phyloP scores from a whole-genome alignment of 2,888 invertebrate species.

The Clitarchus hookeri region DNA sequence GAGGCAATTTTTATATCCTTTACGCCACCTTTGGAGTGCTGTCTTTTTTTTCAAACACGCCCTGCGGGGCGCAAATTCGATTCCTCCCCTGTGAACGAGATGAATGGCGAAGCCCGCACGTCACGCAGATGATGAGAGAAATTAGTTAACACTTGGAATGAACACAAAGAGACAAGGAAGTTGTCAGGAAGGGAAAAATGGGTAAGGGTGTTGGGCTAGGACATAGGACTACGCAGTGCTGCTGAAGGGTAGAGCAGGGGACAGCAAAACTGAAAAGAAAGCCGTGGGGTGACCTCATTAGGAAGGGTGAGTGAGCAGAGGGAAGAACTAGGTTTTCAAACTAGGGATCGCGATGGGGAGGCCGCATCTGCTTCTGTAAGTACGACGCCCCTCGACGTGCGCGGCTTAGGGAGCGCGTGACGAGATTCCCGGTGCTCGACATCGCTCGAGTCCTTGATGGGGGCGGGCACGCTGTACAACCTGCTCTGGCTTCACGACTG shows the following conservation, averaged over 20 bases:
- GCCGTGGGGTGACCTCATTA: background rate
- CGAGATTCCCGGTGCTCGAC: too few relatives aligned
- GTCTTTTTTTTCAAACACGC: background rate
- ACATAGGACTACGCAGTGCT: too few relatives aligned
- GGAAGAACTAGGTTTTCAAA: background rate
- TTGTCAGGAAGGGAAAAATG: background rate
- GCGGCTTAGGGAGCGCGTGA: too few relatives aligned
- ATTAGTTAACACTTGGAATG: background rate
- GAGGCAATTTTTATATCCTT: slow-evolving; percentile 10
- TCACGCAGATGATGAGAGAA: background rate
- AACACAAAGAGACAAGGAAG: slow-evolving; percentile 3
- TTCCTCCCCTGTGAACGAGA: background rate
- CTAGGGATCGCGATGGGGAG: background rate
- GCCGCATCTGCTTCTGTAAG: background rate
- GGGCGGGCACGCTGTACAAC: too few relatives aligned
- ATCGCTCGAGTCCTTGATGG: too few relatives aligned
- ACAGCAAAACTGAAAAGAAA: too few relatives aligned
- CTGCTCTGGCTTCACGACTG: too few relatives aligned
- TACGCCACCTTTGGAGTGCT: background rate
- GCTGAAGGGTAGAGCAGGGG: too few relatives aligned
- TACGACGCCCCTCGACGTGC: too few relatives aligned
- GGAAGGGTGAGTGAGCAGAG: background rate
- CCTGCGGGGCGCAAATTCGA: background rate
- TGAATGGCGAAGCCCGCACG: slow-evolving; percentile 1
- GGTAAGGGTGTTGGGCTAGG: too few relatives aligned